A percentile compares a stretch with the other conserved stretches of the same genome.
Evolutionary conservation across 2,888 invertebrate genomes (phyloP).

Genomic region (Stomorhina lunata): DNA sequence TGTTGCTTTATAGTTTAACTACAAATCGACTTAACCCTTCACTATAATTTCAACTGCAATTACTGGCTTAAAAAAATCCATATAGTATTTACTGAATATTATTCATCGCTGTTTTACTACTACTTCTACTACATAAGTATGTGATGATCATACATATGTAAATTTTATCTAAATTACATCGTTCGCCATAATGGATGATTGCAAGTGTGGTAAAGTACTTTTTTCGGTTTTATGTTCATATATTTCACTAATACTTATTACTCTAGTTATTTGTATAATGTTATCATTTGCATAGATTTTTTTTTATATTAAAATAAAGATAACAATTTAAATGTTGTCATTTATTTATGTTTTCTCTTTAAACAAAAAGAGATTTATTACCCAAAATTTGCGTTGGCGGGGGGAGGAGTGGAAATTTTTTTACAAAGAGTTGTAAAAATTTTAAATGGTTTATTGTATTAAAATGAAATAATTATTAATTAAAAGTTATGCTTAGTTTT

Average conservation of each 20-base stretch:
- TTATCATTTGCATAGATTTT: constrained; percentile 54
- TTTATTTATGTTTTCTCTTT: constrained; percentile 28
- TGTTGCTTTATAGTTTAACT: neutral
- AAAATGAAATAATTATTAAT: neutral
- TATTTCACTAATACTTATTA: constrained; percentile 13
- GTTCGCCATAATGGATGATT: constrained; percentile 58
- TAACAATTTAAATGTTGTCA: constrained; percentile 37
- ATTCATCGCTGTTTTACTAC: constrained; percentile 23
- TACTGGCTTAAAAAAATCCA: neutral
- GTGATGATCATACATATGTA: constrained; percentile 62
- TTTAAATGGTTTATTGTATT: neutral
- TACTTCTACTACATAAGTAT: constrained; percentile 30
- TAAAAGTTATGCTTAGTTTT: too few relatives aligned
- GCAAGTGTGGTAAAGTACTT: constrained; percentile 61
- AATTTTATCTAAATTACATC: constrained; percentile 64
- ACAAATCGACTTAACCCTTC: neutral
- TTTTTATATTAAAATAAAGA: constrained; percentile 16
- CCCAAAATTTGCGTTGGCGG: neutral
- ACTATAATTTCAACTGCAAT: neutral
- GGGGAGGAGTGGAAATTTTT: neutral
- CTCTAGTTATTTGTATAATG: constrained; percentile 35
- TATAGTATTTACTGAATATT: constrained; percentile 7
- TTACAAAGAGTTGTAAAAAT: neutral
- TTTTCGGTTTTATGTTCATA: constrained; percentile 25
- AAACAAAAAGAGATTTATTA: constrained; percentile 2